Percentiles rank a stretch among this genome's conserved stretches.
Conservation (phyloP, 2,888 invertebrate species). For the Clunio marinus region DNA sequence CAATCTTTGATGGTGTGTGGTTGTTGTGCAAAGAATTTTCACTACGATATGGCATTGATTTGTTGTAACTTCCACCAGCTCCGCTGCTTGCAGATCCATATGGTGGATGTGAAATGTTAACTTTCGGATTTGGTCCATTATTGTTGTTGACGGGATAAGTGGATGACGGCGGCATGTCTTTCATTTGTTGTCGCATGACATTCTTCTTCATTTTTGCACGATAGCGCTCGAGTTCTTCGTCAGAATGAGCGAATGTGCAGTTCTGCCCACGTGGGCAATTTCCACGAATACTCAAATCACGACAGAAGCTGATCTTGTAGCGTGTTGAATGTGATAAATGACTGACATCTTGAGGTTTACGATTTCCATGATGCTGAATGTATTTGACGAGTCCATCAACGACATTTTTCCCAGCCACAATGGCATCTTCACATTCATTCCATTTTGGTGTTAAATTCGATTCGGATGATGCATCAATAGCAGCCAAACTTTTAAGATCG, state of each 20-base stretch:
- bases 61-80: background rate
- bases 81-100: background rate
- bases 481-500: conserved; percentile 78
- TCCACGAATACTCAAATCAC: conserved; percentile 73
- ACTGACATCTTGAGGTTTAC: conserved; percentile 59
- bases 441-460: conserved; percentile 59
- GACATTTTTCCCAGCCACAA: conserved; percentile 65
- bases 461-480: conserved; percentile 82
- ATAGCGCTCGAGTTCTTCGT: conserved; percentile 77
- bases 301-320: conserved; percentile 87
- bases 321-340: conserved; percentile 62
- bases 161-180: background rate
- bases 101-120: conserved; percentile 26
- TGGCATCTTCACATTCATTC: conserved; percentile 62
- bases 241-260: conserved; percentile 90
- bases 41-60: conserved; percentile 35
- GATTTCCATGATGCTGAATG: conserved; percentile 67
- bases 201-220: conserved; percentile 56
- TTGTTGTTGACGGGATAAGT: background rate
- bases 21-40: conserved; percentile 20
- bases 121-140: conserved; percentile 30
- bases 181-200: conserved; percentile 1
- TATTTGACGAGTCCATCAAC: conserved; percentile 74
- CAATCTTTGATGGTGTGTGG: background rate
- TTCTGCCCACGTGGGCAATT: conserved; percentile 80